Evolutionary conservation across 2,797 vertebrate species (phyloP), one percentile per base, ranked within the genome.

Genomic region (Podargus strigoides): DNA sequence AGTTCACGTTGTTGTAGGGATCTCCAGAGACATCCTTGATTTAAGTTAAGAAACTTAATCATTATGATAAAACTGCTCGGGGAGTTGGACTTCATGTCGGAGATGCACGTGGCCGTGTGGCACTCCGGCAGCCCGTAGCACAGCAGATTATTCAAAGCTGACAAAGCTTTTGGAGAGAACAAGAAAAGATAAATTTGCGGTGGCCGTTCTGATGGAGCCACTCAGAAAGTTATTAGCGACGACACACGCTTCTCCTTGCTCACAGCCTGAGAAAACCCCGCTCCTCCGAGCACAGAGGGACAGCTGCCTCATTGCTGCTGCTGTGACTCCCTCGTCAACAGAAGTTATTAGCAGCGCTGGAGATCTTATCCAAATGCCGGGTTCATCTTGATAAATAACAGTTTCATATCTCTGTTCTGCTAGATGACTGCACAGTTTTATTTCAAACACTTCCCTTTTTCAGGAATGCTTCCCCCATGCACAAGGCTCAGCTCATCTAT

Each of bases 11-110:
- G 9, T 89, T 1, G 4, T 76, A 60, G 63, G 64, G 41, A 90
- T 52, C 94, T 92, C 94, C 85, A 79, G 95, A 93, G 95, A 94
- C 87, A 77, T 72, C 79, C 92, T 52, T 85, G 96, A 89, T 95
- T 87, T 80, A 89, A 95, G 92, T 94, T 94, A 94, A 93, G 93
- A 80, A 96, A 93, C 90, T 96, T 94, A 90, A 96, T 95, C 95
- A 96, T 89, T 39, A 62, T 92, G 94, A 95, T 93, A 87, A 95
- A 95, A 89, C 56, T 93, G 94, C 92, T 89, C 1, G 1, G 95
- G 94, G 93, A 94, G 60, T 10, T 41, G 89, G 70, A 55, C 85
- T 63, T 85, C 47, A 3, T 24, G 78, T 55, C 36, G 27, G 64
- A 77, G 90, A 39, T 0, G 21, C 56, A 70, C 39, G 24, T 80